These are phyloP conservation scores for Heliocidaris erythrogramma DNA, from an alignment of 35 echinoderm and acorn worm species.

Conservation along the genomic window DNA sequence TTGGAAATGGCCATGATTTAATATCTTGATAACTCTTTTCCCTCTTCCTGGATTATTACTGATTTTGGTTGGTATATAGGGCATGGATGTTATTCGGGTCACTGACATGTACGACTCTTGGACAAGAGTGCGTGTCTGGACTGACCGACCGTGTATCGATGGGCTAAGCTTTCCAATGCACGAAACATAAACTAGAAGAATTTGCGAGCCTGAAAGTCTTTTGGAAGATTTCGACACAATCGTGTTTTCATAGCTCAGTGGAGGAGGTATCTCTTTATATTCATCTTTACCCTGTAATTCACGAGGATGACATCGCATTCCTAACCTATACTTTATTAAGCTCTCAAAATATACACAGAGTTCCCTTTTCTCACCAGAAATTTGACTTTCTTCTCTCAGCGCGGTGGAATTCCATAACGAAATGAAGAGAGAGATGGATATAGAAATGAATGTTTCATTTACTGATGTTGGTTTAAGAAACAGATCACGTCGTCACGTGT, in stretches of 20 bases:
- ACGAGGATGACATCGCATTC: background rate
- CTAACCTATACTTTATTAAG: background rate
- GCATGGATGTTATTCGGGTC: background rate
- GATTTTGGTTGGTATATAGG: background rate
- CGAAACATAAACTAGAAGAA: background rate
- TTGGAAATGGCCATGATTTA: background rate
- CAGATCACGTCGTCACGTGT: background rate
- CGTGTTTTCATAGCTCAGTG: background rate
- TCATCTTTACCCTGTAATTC: background rate
- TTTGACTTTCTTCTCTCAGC: background rate
- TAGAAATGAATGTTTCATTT: background rate
- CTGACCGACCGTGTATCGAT: background rate
- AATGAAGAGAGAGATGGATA: background rate
- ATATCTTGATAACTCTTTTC: background rate
- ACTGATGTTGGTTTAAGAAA: background rate
- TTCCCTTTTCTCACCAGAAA: conserved; percentile 2
- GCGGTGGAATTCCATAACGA: background rate
- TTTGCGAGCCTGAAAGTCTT: background rate
- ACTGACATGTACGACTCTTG: background rate
- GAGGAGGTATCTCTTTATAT: background rate
- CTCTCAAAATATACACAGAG: background rate
- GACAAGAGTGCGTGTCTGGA: background rate
- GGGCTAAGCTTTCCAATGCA: background rate
- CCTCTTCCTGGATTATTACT: background rate
- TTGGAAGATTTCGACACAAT: background rate